phyloP scores from a whole-genome alignment of 2,888 invertebrate genomes.

The Macrosoma leucophasiata region DNA sequence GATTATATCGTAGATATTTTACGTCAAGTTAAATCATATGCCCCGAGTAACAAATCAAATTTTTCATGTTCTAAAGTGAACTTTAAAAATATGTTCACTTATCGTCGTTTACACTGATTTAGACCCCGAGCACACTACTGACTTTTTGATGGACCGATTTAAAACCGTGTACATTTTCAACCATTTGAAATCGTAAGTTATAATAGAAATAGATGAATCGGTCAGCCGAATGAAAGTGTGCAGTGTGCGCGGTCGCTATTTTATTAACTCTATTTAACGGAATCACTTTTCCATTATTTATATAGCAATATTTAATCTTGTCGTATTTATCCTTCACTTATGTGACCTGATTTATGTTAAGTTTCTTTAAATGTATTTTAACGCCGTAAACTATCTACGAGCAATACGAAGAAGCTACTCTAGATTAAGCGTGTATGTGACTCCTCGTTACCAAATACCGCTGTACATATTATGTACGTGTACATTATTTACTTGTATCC shows the following conservation, averaged over 20 bases:
- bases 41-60: no score
- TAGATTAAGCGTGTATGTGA: slow-evolving; percentile 38
- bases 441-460: slow-evolving; percentile 53
- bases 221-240: no score
- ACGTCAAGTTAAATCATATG: slow-evolving; percentile 42
- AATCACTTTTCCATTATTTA: slow-evolving; percentile 16
- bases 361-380: slow-evolving; percentile 51
- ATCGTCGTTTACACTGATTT: slow-evolving; percentile 1
- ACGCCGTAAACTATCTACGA: slow-evolving; percentile 40
- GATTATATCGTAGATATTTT: slow-evolving; percentile 45
- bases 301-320: slow-evolving; percentile 33
- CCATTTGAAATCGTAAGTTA: no score
- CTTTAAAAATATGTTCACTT: no score
- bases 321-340: slow-evolving; percentile 64
- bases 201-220: no score
- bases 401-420: slow-evolving; percentile 24
- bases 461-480: slow-evolving; percentile 45
- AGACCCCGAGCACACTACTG: slow-evolving; percentile 1
- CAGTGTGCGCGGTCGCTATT: no score
- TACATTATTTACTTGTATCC: slow-evolving; percentile 33
- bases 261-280: slow-evolving; percentile 9
- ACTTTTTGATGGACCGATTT: not conserved
- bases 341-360: slow-evolving; percentile 75
- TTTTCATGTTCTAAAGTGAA: no score
- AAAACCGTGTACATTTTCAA: no score